A percentile compares a stretch with the other conserved stretches of the same genome.
phyloP scores from a whole-genome alignment of 2,888 invertebrate species.

The Bembecia ichneumoniformis region DNA sequence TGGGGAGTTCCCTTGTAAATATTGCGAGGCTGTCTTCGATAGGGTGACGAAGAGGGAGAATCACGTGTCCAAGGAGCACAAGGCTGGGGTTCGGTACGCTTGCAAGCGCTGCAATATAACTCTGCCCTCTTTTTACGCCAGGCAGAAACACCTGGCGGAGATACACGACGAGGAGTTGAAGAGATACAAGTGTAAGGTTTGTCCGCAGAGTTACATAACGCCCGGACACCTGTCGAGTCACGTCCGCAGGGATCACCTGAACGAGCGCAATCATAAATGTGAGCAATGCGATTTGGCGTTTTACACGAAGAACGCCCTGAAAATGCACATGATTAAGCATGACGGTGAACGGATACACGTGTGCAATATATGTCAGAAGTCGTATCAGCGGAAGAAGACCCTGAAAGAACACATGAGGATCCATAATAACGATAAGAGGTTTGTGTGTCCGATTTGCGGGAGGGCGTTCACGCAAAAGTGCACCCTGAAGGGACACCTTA shows the following conservation, averaged over 20 bases:
- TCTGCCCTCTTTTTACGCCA: slow-evolving; percentile 51
- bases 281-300: slow-evolving; percentile 67
- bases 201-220: slow-evolving; percentile 61
- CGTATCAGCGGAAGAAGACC: slow-evolving; percentile 60
- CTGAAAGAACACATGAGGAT: slow-evolving; percentile 57
- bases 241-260: slow-evolving; percentile 54
- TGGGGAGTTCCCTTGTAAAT: slow-evolving; percentile 52
- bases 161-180: slow-evolving; percentile 60
- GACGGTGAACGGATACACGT: slow-evolving; percentile 65
- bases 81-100: slow-evolving; percentile 51
- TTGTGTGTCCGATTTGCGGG: slow-evolving; percentile 56
- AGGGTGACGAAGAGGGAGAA: slow-evolving; percentile 57
- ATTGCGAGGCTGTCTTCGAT: slow-evolving; percentile 52
- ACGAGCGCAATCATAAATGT: slow-evolving; percentile 62
- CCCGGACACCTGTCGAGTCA: slow-evolving; percentile 61
- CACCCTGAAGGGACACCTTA: slow-evolving; percentile 57
- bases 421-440: slow-evolving; percentile 59
- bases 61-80: slow-evolving; percentile 60
- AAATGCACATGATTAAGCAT: slow-evolving; percentile 72
- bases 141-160: slow-evolving; percentile 60
- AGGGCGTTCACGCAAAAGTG: slow-evolving; percentile 64
- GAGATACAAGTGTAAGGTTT: slow-evolving; percentile 59
- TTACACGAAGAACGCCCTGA: slow-evolving; percentile 66
- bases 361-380: slow-evolving; percentile 65
- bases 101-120: slow-evolving; percentile 57